Base-by-base conservation (phyloP, 2,888 invertebrate species). In the Steromphala cineraria region DNA sequence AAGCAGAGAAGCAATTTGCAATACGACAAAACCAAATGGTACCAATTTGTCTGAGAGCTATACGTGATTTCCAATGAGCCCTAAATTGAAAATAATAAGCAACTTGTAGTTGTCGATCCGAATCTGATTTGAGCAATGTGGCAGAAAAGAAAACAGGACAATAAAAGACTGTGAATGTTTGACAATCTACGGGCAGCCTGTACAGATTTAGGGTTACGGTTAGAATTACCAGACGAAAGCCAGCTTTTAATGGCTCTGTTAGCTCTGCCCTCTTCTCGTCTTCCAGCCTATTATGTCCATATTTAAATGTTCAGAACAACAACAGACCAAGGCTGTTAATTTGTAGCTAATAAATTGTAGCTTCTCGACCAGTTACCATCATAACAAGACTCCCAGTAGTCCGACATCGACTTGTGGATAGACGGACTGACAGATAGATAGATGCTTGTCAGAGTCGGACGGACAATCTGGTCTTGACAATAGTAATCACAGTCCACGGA, bases 11-110 rank as follows among this genome's bases (percentile, higher is more conserved):
- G 40, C 31, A 71, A 71, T 71, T 31, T 71, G 36, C 31, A 71
- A 71, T 71, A 36, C 71, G n/a, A 71, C 71, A 31, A 40, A 36
- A 71, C 71, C 31, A 71, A 71, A 71, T 71, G 71, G 40, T 19
- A 71, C 36, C 71, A 36, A 71, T 71, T 71, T 71, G 67, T 62
- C 78, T 67, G 78, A 78, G 67, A 78, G 52, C 24, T 67, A 55
- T 55, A 31, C 31, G 31, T 53, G 76, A 76, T 56, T 55, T 31
- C 24, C 53, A 36, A 55, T 55, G 53, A 76, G 31, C 56, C 55
- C 19, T 56, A 76, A 53, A 55, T 76, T 76, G 36, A 76, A 76
- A 76, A 76, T 76, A 76, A 76, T 56, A 53, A 76, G 55, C 31
- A 76, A 55, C 53, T 76, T 31, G 55, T 55, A 19, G n/a, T 55